Base-by-base conservation (phyloP, 2,113 vertebrate species). In the cat (Felis catus) region DNA sequence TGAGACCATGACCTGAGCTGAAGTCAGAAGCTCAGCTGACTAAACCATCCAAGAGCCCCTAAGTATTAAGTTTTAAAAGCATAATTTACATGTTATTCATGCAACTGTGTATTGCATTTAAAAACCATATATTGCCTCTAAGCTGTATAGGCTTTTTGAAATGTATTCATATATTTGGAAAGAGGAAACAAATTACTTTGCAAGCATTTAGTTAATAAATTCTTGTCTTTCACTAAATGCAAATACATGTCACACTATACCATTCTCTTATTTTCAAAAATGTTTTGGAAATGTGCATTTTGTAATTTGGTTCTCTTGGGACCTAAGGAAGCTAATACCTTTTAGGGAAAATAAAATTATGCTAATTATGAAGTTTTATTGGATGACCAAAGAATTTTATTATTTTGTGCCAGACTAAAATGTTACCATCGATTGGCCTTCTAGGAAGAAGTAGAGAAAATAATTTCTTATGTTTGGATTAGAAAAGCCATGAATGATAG, bases 231-330 rank as follows among this genome's bases (percentile, higher is more conserved):
- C 39, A 66, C 23, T 89, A 89, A 96, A 33, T 71, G 29, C 63
- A 86, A 82, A 78, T 76, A 21, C 0, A 65, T 92, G 23, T 85
- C 68, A 45, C 85, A 27, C 13, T 45, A 29, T 89, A 51, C 13
- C 21, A 33, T 95, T 90, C 97, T 94, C 68, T 94, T 68, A 68
- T 61, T 95, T 96, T 88, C 21, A 96, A 29, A 87, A 96, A 68
- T 85, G 85, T 41, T 85, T 91, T 85, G 13, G 65, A 94, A 80
- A 84, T 92, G 23, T 92, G 53, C 61, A 79, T 82, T 89, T 84
- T 74, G 11, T 96, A 65, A 41, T 58, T 79, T 19, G 2, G 3
- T 33, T 95, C 36, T 83, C 45, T 80, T 29, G n/a, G 19, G 33
- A 15, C 19, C 51, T 58, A 93, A 93, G 48, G 33, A 95, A 92